phyloP scores from a whole-genome alignment of 1,140 invertebrate species.

The Hyles vespertilio region DNA sequence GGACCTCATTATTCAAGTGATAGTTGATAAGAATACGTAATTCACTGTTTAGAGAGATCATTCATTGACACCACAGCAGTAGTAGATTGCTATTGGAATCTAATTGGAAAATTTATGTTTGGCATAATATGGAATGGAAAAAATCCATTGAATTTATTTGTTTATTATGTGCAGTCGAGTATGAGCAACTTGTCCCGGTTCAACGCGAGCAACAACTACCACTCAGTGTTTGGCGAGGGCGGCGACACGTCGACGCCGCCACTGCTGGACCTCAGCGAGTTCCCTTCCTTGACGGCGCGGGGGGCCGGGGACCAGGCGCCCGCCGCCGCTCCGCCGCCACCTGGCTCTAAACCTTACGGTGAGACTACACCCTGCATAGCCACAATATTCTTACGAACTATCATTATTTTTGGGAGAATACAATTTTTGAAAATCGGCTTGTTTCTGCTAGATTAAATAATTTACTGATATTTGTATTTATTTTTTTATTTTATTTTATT shows the following conservation, averaged over 20 bases:
- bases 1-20: too few relatives aligned
- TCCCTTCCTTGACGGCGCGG: conserved; percentile 90
- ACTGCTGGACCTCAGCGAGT: conserved; percentile 91
- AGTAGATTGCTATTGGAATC: too few relatives aligned
- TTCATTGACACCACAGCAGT: too few relatives aligned
- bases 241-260: conserved; percentile 87
- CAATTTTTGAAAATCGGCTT: too few relatives aligned
- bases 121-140: neutral
- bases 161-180: conserved; percentile 44
- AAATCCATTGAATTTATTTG: conserved; percentile 4
- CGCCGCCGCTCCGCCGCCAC: conserved; percentile 87
- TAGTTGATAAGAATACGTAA: too few relatives aligned
- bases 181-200: conserved; percentile 65
- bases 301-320: conserved; percentile 81
- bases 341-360: conserved; percentile 93
- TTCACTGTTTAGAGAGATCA: too few relatives aligned
- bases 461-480: too few relatives aligned
- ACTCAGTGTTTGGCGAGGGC: conserved; percentile 82
- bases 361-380: conserved; percentile 23
- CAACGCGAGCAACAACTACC: conserved; percentile 69
- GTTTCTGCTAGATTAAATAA: too few relatives aligned
- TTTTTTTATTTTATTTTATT: too few relatives aligned
- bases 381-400: too few relatives aligned
- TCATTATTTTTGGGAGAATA: too few relatives aligned
- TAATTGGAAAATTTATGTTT: neutral